These are phyloP conservation scores for Netelia melanura DNA, from an alignment of 2,888 invertebrate species.

Conservation along the genomic window DNA sequence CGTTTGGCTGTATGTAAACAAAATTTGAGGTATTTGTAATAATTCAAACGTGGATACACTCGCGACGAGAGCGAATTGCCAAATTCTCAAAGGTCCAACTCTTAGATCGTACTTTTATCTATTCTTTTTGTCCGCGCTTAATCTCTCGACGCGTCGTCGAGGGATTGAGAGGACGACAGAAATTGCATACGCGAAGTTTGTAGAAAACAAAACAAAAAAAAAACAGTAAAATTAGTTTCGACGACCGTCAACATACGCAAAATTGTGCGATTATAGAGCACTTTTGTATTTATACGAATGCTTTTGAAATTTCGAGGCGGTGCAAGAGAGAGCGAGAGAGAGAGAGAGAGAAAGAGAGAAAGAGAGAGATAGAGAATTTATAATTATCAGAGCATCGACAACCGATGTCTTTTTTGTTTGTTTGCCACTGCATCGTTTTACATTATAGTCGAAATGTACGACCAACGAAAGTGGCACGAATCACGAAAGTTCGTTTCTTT, in stretches of 20 bases:
- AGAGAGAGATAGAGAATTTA: not conserved
- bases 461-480: constrained; percentile 55
- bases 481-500: constrained; percentile 15
- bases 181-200: not conserved
- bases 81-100: constrained; percentile 75
- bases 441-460: constrained; percentile 52
- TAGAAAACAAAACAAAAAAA: not conserved
- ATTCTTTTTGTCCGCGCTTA: not conserved
- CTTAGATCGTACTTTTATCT: constrained; percentile 43
- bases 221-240: not conserved
- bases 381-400: constrained; percentile 11
- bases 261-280: constrained; percentile 20
- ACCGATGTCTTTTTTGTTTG: constrained; percentile 10
- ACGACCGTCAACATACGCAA: not conserved
- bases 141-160: too few relatives aligned
- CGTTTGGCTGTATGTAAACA: constrained; percentile 21
- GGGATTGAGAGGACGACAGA: too few relatives aligned
- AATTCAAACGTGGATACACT: constrained; percentile 32
- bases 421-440: constrained; percentile 64
- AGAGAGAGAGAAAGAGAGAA: too few relatives aligned
- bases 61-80: constrained; percentile 64
- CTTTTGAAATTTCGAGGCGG: constrained; percentile 39
- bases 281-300: constrained; percentile 18
- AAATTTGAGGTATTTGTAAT: constrained; percentile 14
- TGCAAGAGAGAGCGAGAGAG: not conserved